A percentile compares a stretch with the other conserved stretches of the same genome.
Conservation (phyloP, 2,113 vertebrate species). For the Taurulus bubalis region DNA sequence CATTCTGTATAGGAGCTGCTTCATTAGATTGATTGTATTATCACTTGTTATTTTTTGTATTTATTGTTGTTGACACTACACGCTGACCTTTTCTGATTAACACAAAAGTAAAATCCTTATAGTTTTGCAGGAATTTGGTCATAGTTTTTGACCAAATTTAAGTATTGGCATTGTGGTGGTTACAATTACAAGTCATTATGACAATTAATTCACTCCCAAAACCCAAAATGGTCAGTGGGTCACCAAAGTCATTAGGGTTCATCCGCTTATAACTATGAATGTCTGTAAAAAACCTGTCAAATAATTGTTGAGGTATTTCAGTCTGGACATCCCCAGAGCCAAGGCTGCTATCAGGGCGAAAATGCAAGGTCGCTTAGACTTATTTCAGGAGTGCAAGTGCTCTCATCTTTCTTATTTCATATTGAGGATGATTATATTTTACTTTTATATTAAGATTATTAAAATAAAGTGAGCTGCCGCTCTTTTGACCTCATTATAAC, state of each 20-base stretch:
- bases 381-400: background rate
- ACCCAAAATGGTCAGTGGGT: background rate
- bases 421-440: constrained; percentile 11
- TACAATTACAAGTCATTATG: background rate
- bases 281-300: background rate
- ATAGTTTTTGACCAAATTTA: background rate
- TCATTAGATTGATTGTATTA: background rate
- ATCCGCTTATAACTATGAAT: background rate
- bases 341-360: background rate
- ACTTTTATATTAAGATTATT: constrained; percentile 13
- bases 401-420: background rate
- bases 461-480: constrained; percentile 9
- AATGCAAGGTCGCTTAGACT: background rate
- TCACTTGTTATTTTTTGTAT: background rate
- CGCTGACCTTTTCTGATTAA: background rate
- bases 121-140: background rate
- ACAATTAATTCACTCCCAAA: background rate
- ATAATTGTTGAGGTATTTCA: background rate
- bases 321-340: background rate
- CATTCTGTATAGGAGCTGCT: too few relatives aligned
- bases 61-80: background rate
- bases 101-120: background rate
- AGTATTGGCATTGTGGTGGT: background rate
- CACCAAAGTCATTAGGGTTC: background rate
- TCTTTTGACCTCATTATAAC: constrained; percentile 17